Evolutionary conservation across 2,888 invertebrate genomes (phyloP).

Genomic region (Nephrocerus scutellatus): DNA sequence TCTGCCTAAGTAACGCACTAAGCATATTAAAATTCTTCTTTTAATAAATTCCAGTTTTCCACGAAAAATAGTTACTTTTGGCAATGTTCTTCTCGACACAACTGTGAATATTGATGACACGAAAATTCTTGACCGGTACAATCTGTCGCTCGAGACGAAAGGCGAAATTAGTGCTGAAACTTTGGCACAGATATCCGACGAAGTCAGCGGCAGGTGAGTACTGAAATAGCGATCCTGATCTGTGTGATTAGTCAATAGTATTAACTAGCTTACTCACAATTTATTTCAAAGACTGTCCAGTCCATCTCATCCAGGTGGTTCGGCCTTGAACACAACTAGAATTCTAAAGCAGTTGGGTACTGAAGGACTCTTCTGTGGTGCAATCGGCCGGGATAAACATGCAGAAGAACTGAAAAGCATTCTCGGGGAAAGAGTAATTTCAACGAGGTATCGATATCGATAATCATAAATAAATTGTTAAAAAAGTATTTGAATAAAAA

Average conservation of each 20-base stretch:
- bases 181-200: conserved; percentile 30
- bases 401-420: conserved; percentile 45
- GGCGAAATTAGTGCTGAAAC: conserved; percentile 38
- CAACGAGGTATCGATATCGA: conserved; percentile 37
- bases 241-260: no score
- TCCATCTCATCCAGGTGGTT: conserved; percentile 45
- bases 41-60: conserved; percentile 12
- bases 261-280: no score
- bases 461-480: conserved; percentile 1
- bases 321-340: conserved; percentile 50
- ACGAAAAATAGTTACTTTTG: conserved; percentile 42
- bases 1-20: no score
- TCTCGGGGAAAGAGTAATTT: conserved; percentile 45
- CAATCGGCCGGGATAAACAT: conserved; percentile 50
- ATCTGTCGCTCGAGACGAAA: conserved; percentile 34
- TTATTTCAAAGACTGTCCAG: conserved; percentile 10
- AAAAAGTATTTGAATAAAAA: conserved; percentile 4
- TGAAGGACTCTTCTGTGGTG: conserved; percentile 51
- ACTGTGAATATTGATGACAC: conserved; percentile 32
- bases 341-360: conserved; percentile 44
- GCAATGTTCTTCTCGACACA: conserved; percentile 42
- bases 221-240: no score
- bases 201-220: conserved; percentile 29
- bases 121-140: conserved; percentile 34
- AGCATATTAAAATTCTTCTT: no score